These are phyloP conservation scores for Taeniopygia guttata DNA, from an alignment of 2,797 vertebrate species.

Conservation along the genomic window DNA sequence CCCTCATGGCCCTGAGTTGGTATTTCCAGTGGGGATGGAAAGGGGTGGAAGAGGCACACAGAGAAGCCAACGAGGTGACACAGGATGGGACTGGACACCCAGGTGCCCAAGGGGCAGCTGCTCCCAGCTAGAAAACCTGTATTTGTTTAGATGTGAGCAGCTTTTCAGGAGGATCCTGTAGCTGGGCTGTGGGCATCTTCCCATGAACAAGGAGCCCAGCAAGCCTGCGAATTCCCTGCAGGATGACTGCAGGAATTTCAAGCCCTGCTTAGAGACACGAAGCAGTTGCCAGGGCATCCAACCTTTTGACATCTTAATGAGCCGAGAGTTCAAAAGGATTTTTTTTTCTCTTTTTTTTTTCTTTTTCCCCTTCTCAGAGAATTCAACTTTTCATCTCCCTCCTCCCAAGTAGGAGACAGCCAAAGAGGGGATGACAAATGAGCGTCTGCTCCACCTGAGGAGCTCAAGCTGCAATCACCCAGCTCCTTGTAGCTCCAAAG, in stretches of 20 bases:
- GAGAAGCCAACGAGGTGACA: not conserved
- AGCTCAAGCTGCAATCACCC: constrained; percentile 36
- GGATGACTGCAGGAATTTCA: not conserved
- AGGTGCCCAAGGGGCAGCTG: not conserved
- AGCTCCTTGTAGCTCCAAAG: constrained; percentile 8
- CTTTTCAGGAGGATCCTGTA: not conserved
- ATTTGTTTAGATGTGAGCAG: not conserved
- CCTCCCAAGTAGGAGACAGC: not conserved
- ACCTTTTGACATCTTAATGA: constrained; percentile 61
- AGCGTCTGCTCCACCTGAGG: constrained; percentile 42
- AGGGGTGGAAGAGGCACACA: accelerated
- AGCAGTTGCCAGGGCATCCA: constrained; percentile 30
- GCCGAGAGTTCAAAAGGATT: constrained; percentile 27
- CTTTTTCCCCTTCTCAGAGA: not conserved
- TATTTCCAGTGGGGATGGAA: not conserved
- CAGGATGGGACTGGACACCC: not conserved
- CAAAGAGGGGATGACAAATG: constrained; percentile 4
- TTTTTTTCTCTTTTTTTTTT: not conserved
- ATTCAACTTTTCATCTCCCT: constrained; percentile 27
- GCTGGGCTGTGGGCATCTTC: not conserved
- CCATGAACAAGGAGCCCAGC: not conserved
- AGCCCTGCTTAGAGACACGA: constrained; percentile 15
- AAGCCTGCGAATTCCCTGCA: not conserved
- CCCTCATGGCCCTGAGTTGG: accelerated
- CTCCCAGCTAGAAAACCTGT: not conserved